Conservation (phyloP, 35 echinoderm and acorn worm genomes). For the Lytechinus variegatus region DNA sequence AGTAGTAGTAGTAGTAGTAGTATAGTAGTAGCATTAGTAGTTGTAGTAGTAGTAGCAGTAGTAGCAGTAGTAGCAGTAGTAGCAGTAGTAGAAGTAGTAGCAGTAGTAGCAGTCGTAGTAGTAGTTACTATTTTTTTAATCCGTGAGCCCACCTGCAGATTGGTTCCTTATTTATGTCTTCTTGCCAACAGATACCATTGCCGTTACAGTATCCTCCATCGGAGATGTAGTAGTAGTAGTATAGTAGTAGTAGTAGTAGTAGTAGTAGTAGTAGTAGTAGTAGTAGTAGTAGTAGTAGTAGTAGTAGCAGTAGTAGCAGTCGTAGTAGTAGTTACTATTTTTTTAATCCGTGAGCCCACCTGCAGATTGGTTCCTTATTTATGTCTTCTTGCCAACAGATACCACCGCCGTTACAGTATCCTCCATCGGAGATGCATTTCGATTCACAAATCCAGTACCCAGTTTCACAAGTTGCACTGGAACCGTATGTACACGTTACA, state of each 20-base stretch:
- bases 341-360: background rate
- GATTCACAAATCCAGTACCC: background rate
- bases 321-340: too few species aligned
- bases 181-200: background rate
- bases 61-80: too few species aligned
- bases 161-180: background rate
- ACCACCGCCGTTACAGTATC: background rate
- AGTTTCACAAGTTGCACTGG: background rate
- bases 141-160: background rate
- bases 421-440: background rate
- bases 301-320: too few species aligned
- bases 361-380: background rate
- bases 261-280: too few species aligned
- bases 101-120: too few species aligned
- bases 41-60: too few species aligned
- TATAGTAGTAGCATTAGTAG: too few species aligned
- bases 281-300: too few species aligned
- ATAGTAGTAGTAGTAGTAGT: too few species aligned
- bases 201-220: background rate
- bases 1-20: too few species aligned
- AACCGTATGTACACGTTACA: background rate
- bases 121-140: background rate
- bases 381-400: background rate
- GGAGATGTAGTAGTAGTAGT: too few species aligned
- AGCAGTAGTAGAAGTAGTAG: too few species aligned